Evolutionary conservation across 2,888 invertebrate genomes (phyloP), one percentile per base, ranked within the genome.

Genomic region (Lasioglossum pauxillum): DNA sequence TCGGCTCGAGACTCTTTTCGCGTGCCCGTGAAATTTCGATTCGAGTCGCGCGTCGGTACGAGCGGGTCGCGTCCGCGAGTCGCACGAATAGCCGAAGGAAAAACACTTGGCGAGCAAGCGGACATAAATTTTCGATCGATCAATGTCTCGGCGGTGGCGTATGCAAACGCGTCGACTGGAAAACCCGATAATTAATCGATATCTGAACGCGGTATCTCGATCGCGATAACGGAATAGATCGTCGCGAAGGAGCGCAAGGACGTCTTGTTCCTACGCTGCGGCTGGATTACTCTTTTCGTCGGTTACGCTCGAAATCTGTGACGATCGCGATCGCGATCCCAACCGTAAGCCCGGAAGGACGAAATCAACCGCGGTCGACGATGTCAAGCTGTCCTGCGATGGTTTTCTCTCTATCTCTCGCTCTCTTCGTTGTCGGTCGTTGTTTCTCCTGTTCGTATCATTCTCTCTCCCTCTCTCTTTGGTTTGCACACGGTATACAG

Each of bases 361-460:
- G 84, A 86, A 89, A 89, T 89, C 87, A 91, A 90, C 84, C 69
- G 84, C 82, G 87, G 83, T 85, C 88, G 88, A 87, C 77, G 78
- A 86, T 85, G 89, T 88, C 87, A 85, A 60, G 76, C 77, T 74
- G 75, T 73, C 60, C 73, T 75, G 67, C 49, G 49, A 57, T n/a
- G n/a, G n/a, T 10, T 2, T 12, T n/a, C n/a, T n/a, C 46, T 14
- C 44, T 44, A 4, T 35, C 35, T 35, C 35, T 35, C 35, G 0
- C 46, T 46, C 46, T 46, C 16, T 46, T 1, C 5, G 16, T 46
- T 1, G 46, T 46, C 46, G 16, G 5, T 46, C 5, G 46, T 16
- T 1, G 46, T 46, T 46, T 46, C 46, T 16, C 16, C 46, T 46
- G 16, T 19, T 46, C 5, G 46, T 44, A 44, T 44, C 16, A 16